Conservation (phyloP, 2,113 vertebrate species). For the Bungarus multicinctus region DNA sequence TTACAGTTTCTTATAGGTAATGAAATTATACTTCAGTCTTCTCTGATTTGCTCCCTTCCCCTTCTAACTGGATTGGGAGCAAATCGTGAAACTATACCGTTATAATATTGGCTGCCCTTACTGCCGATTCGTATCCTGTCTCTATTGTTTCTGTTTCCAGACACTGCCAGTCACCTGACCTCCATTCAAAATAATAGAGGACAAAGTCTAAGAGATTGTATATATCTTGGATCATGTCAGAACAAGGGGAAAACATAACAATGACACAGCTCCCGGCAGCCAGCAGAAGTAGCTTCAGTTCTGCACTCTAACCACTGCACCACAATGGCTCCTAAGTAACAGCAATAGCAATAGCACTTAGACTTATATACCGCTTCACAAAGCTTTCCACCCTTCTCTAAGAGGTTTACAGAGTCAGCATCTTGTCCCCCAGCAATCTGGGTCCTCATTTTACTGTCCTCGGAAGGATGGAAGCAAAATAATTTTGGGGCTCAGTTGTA, state of each 20-base stretch:
- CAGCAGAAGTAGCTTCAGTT: no score
- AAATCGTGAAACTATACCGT: neutral
- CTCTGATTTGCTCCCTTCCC: neutral
- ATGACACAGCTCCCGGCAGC: neutral
- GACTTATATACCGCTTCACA: no score
- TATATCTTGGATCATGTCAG: neutral
- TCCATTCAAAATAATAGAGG: neutral
- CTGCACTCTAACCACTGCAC: no score
- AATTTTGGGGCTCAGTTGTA: no score
- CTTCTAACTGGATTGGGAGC: neutral
- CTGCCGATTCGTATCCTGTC: neutral
- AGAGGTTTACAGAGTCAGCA: no score
- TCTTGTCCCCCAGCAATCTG: no score
- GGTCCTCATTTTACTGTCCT: no score
- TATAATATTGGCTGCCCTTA: neutral
- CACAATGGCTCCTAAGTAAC: no score
- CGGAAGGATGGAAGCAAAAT: no score
- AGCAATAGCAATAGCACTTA: no score
- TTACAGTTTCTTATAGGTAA: neutral
- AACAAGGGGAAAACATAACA: neutral
- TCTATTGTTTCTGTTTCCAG: neutral
- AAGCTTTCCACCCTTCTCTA: no score
- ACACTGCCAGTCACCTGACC: neutral
- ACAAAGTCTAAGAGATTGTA: neutral
- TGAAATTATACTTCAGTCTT: neutral